These are phyloP conservation scores for Parotocinclus haroldoi DNA, from an alignment of 2,797 vertebrate genomes.

Conservation along the genomic window DNA sequence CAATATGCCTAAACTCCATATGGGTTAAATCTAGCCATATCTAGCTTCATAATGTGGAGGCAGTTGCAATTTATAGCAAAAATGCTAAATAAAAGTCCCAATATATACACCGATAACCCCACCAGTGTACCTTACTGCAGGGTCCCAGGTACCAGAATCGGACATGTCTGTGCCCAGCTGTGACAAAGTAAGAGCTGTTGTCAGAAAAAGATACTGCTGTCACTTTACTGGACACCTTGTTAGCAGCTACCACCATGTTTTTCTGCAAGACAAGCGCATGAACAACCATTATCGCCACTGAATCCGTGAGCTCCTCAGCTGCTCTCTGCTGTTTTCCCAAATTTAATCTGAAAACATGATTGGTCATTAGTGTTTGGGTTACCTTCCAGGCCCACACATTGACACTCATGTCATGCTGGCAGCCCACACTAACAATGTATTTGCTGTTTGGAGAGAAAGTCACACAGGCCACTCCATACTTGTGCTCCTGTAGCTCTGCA, in stretches of 20 bases:
- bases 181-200: constrained; percentile 96
- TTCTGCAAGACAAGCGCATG: constrained; percentile 82
- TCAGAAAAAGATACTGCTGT: constrained; percentile 95
- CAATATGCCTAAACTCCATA: too few relatives aligned
- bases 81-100: too few relatives aligned
- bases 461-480: constrained; percentile 91
- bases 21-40: too few relatives aligned
- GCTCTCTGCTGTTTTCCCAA: too few relatives aligned
- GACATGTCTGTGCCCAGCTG: constrained; percentile 92
- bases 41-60: too few relatives aligned
- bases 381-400: constrained; percentile 99
- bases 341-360: not conserved
- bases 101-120: too few relatives aligned
- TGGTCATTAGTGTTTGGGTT: too few relatives aligned
- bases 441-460: constrained; percentile 93
- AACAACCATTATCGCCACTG: too few relatives aligned
- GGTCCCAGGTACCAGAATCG: constrained; percentile 91
- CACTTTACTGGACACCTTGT: constrained; percentile 97
- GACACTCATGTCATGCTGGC: constrained; percentile 97
- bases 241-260: constrained; percentile 90
- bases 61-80: too few relatives aligned
- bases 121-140: not conserved
- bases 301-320: too few relatives aligned
- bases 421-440: constrained; percentile 94
- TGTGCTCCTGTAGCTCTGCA: constrained; percentile 90